phyloP scores from a whole-genome alignment of 2,113 vertebrate species.

The Labeo catla region DNA sequence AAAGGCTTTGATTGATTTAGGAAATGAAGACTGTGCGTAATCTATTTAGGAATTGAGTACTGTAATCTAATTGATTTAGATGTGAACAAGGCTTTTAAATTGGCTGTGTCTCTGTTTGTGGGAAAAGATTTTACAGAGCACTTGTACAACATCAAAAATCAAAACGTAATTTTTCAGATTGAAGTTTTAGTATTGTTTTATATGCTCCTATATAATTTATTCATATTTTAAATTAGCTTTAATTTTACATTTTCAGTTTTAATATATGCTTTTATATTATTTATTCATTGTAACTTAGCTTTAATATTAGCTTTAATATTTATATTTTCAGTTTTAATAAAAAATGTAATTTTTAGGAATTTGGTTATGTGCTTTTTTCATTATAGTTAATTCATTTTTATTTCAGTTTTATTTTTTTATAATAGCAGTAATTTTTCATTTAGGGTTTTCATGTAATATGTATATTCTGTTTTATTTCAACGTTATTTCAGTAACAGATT shows the following conservation, averaged over 20 bases:
- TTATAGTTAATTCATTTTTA: no score
- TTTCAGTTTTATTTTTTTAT: neutral
- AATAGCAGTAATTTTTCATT: no score
- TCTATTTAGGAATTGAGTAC: neutral
- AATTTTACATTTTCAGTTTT: no score
- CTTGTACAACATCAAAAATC: neutral
- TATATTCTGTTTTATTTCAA: no score
- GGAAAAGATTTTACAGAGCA: neutral
- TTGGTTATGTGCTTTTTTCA: neutral
- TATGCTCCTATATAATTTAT: neutral
- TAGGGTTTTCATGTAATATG: no score
- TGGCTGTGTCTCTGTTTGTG: neutral
- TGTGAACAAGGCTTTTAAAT: neutral
- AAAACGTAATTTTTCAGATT: neutral
- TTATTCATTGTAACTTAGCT: no score
- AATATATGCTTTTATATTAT: no score
- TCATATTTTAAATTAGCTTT: neutral
- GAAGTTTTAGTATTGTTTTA: neutral
- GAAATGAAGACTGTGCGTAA: neutral
- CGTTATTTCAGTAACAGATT: no score
- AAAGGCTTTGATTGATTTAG: conserved; percentile 8
- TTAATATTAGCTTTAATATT: neutral
- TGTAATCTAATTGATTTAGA: conserved; percentile 10
- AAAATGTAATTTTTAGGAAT: neutral
- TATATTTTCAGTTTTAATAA: no score